Base-by-base conservation (phyloP, 2,113 vertebrate genomes). In the Odontophorus gujanensis region DNA sequence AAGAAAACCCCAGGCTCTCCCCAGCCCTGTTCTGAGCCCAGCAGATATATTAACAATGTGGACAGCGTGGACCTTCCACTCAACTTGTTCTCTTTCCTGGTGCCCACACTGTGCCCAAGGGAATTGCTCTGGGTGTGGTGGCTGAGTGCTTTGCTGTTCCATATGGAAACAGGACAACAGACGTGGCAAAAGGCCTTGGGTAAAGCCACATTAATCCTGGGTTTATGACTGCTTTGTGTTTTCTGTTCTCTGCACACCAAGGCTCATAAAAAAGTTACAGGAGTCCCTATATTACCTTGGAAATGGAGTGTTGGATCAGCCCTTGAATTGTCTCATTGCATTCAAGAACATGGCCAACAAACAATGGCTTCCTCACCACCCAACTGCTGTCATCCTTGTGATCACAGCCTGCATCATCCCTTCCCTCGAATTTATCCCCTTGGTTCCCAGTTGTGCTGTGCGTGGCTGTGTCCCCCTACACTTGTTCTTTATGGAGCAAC, bases 41-140 rank as follows among this genome's bases (percentile, higher is more conserved):
- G 30, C 42, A 62, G 43, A 38, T 43, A 34, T 34, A 38, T 59
- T 3, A 0, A 51, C 40, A 11, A 11, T 20, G 11, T 36, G 24
- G 19, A 51, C 40, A 11, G 11, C 18, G 11, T 36, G 24, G 19
- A 68, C 24, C 18, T 80, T 69, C 67, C 2, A 1, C 38, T 20
- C 30, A 9, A 9, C 6, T 34, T 58, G 20, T 17, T 66, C 30
- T 91, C 8, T 36, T 16, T 47, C 38, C 25, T 40, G 0, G 2
- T 68, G 42, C 67, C 2, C 7, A 48, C 15, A 30, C 36, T 42
- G 6, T 40, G 51, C 15, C 30, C 32, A 0, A 4, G 58, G 63
- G 15, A 48, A 38, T 75, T 14, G 5, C 13, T 32, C 17, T 57
- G 0, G 0, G 42, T 50, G 65, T 30, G 51, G 53, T 0, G 2